Evolutionary conservation across 2,797 vertebrate genomes (phyloP), one percentile per base, ranked within the genome.

Genomic region (Cichlasoma orientale): DNA sequence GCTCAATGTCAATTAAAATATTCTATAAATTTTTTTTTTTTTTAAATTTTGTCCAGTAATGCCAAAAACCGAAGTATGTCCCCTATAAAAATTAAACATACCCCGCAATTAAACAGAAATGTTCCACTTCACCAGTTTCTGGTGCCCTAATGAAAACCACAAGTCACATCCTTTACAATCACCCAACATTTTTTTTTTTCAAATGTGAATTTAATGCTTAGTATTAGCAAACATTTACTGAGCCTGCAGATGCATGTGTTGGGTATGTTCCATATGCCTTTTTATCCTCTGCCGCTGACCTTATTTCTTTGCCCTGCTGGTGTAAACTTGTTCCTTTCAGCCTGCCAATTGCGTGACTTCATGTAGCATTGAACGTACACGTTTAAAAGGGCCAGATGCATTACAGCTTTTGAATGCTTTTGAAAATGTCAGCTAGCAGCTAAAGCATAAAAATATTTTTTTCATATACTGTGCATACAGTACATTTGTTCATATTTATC

Each of bases 381-480:
- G 47, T 86, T 75, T 66, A 18, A 70, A 89, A 90, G 84, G 83
- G 74, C 80, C 84, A 90, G 36, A 80, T 88, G 85, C 77, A 87
- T 84, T 5, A 41, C 25, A 27, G 25, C 25, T 27, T 27, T 27
- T 27, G 25, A 80, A 68, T 74, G 44, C 78, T 77, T 77, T 75
- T 71, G 59, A 70, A 90, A 92, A 93, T 87, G 85, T 88, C 89
- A 91, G 53, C 31, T 63, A 47, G 78, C 77, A 80, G 59, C 23
- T 31, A 44, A 57, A 68, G 72, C 41, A 56, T 50, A 69, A 4
- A 50, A 53, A 56, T 71, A 74, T 44, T 31, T 71, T 55, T 55
- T 78, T 77, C 57, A 72, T 57, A 59, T 83, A 78, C 12, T 59
- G 56, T 80, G 33, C 16, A 19, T 13, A 71, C 19, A 72, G 33